phyloP scores from a whole-genome alignment of 2,797 vertebrate genomes.

The Lycodopsis pacificus region DNA sequence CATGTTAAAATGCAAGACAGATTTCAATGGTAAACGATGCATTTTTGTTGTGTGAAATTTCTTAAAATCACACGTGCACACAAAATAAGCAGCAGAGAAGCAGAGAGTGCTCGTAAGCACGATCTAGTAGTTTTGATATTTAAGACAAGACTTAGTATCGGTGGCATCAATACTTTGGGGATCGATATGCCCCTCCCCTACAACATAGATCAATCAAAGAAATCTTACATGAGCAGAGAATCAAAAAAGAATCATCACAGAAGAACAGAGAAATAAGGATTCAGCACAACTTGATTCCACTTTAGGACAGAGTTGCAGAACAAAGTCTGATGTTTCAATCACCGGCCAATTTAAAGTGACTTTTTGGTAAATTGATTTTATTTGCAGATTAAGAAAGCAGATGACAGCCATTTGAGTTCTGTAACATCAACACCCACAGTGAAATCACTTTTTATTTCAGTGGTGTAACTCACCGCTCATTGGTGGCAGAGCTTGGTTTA shows the following conservation, averaged over 20 bases:
- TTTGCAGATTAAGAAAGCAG: slow-evolving; percentile 20
- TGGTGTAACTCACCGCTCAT: slow-evolving; percentile 71
- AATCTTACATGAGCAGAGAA: slow-evolving; percentile 5
- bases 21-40: not conserved
- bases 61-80: not conserved
- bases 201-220: not conserved
- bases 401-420: not conserved
- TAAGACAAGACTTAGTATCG: accelerated
- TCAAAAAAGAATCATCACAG: slow-evolving; percentile 13
- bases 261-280: slow-evolving; percentile 7
- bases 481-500: slow-evolving; percentile 34
- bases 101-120: not conserved
- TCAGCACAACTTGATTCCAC: not conserved
- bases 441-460: slow-evolving; percentile 9
- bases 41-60: not conserved
- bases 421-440: slow-evolving; percentile 7
- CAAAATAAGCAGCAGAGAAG: not conserved
- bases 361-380: slow-evolving; percentile 9
- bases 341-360: not conserved
- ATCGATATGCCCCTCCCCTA: not conserved
- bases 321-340: not conserved
- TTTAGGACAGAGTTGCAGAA: not conserved
- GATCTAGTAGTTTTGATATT: not conserved
- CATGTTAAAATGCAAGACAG: not conserved
- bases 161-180: not conserved